phyloP scores from a whole-genome alignment of 2,888 invertebrate genomes.

The Eristalis arbustorum region DNA sequence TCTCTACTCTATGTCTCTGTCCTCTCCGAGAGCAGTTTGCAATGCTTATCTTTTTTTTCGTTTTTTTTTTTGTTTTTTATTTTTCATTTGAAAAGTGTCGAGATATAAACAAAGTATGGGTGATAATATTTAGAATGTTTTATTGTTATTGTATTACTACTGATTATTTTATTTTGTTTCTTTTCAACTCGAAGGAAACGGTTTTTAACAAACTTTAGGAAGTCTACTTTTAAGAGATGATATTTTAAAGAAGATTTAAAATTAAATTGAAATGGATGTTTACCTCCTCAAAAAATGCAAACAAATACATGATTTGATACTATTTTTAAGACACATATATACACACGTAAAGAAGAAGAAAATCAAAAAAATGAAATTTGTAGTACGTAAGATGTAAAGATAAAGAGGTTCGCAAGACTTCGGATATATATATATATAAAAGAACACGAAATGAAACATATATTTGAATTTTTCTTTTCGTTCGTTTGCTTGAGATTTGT shows the following conservation, averaged over 20 bases:
- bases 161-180: slow-evolving; percentile 17
- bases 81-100: background rate
- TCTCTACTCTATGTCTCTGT: background rate
- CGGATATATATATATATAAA: background rate
- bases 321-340: slow-evolving; percentile 17
- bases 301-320: slow-evolving; percentile 18
- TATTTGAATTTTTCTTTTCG: background rate
- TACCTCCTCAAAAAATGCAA: slow-evolving; percentile 2
- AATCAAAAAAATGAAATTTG: slow-evolving; percentile 7
- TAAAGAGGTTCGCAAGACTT: slow-evolving; percentile 1
- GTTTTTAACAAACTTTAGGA: slow-evolving; percentile 7
- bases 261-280: slow-evolving; percentile 10
- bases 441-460: background rate
- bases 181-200: background rate
- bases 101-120: slow-evolving; percentile 53
- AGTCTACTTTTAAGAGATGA: slow-evolving; percentile 25
- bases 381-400: slow-evolving; percentile 10
- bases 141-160: slow-evolving; percentile 40
- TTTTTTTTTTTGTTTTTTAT: background rate
- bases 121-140: slow-evolving; percentile 58
- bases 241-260: slow-evolving; percentile 10
- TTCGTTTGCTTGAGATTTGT: background rate
- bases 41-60: background rate
- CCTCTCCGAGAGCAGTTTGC: background rate
- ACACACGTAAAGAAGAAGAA: background rate